Base-by-base conservation (phyloP, 2,888 invertebrate genomes). In the Lochmaea capreae region DNA sequence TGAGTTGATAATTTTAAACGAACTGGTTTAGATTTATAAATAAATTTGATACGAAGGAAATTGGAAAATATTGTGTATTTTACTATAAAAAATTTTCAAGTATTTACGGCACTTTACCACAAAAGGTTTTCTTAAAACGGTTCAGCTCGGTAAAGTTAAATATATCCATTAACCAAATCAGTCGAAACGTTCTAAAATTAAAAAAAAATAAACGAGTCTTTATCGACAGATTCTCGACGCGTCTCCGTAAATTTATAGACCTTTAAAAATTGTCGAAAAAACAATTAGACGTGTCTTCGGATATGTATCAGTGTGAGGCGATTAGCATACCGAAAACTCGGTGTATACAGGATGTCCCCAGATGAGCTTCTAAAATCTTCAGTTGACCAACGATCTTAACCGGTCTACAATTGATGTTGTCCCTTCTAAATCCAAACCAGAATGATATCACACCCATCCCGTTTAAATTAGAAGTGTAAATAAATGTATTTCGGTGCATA, bases 281-380 rank as follows among this genome's bases (percentile, higher is more conserved):
- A 79, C 80, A 79, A 81, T 80, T 80, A 79, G 77, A 80, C 68
- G 77, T 81, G 79, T 81, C 77, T 74, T 74, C 66, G 77, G 52
- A 26, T 74, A 78, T 81, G 80, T 79, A 79, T 80, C 79, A 74
- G 78, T 71, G 79, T 73, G 76, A 77, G 76, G 66, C 77, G 76
- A 83, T 83, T 83, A 82, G 83, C 83, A 83, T 83, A 83, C 76
- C 74, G 80, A 82, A 79, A 78, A 76, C 63, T 57, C 5, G 12
- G 8, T 9, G 63, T 62, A 62, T 69, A 69, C 62, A 61, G 33
- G 26, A 62, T 42, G 69, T 1, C 14, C 3, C 11, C 33, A 58
- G 16, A 12, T 42, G 5, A 58, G 39, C 42, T n/a, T n/a, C 42
- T 39, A 54, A 65, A 12, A 18, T 16, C 26, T 39, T 52, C 14